Conservation (phyloP, 2,797 vertebrate species). For the Rhabdophis nuchalis region DNA sequence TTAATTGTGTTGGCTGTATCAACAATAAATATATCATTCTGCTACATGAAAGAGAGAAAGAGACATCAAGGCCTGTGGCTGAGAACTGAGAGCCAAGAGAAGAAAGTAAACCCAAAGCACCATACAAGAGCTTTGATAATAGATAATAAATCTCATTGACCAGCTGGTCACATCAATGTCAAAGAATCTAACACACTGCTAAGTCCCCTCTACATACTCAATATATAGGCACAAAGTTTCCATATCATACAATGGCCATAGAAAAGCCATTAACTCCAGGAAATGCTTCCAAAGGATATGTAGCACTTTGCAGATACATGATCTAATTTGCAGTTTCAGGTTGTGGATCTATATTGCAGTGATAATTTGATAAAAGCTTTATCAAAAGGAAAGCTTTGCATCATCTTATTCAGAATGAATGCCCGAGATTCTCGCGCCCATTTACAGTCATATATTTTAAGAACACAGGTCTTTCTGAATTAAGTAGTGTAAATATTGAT, state of each 20-base stretch:
- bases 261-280: neutral
- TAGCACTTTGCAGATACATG: neutral
- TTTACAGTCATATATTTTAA: neutral
- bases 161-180: neutral
- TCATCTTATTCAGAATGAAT: neutral
- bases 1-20: neutral
- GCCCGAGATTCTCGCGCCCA: neutral
- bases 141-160: neutral
- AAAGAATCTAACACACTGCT: neutral
- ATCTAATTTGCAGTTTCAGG: neutral
- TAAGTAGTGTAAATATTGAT: neutral
- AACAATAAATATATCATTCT: neutral
- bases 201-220: neutral
- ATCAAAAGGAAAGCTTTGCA: neutral
- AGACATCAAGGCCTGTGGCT: neutral
- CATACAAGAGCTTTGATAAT: neutral
- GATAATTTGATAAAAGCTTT: neutral
- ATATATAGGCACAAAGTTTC: neutral
- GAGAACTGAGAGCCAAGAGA: neutral
- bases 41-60: neutral
- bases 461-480: neutral
- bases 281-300: neutral
- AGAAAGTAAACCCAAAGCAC: neutral
- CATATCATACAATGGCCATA: neutral
- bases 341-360: neutral